Evolutionary conservation across 2,888 invertebrate species (phyloP).

Genomic region (Adelognathus sp.): DNA sequence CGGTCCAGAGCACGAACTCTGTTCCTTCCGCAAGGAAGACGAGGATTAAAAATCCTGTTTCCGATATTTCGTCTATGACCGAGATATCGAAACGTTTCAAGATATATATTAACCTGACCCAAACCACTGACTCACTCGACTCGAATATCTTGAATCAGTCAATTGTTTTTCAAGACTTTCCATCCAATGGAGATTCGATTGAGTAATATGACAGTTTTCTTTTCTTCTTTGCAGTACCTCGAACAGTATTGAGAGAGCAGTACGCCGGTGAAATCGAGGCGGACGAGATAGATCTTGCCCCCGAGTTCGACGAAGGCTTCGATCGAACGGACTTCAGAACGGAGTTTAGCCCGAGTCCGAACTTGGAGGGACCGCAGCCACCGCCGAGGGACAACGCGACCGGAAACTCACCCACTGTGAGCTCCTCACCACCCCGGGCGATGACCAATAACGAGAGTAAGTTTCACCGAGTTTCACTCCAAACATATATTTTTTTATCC

Average conservation of each 20-base stretch:
- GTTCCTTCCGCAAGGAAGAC: too few relatives aligned
- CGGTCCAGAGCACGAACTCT: too few relatives aligned
- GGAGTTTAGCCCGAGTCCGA: slow-evolving; percentile 81
- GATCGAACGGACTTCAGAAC: slow-evolving; percentile 81
- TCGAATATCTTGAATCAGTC: too few relatives aligned
- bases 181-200: background rate
- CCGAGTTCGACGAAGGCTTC: slow-evolving; percentile 80
- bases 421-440: slow-evolving; percentile 77
- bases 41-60: too few relatives aligned
- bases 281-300: slow-evolving; percentile 85
- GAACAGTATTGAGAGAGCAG: slow-evolving; percentile 91
- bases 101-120: too few relatives aligned
- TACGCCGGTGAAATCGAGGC: slow-evolving; percentile 90
- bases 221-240: slow-evolving; percentile 85
- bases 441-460: slow-evolving; percentile 79
- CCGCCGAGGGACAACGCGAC: slow-evolving; percentile 75
- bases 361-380: slow-evolving; percentile 78
- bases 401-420: slow-evolving; percentile 75
- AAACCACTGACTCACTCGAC: too few relatives aligned
- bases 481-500: background rate
- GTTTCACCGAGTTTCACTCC: slow-evolving; percentile 57
- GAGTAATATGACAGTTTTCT: background rate
- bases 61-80: too few relatives aligned
- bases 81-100: too few relatives aligned
- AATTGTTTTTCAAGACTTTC: background rate